Base-by-base conservation (phyloP, 2,113 vertebrate species). In the Montifringilla adamsi region DNA sequence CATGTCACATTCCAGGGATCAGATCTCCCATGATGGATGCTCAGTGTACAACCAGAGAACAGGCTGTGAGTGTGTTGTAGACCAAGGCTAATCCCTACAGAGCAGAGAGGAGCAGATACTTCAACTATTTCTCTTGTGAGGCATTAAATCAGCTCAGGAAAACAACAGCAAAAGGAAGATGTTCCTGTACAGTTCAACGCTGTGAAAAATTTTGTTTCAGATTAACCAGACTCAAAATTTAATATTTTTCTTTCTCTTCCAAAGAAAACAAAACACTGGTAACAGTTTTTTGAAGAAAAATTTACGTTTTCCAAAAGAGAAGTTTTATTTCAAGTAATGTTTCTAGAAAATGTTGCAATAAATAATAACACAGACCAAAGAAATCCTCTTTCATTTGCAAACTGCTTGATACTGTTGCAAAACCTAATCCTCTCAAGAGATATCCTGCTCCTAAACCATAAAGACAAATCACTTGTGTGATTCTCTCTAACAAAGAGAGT, bases 341-440 rank as follows among this genome's bases (percentile, higher is more conserved):
- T 91, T 91, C 59, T 74, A 93, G 84, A 60, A 93, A 87, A 83
- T 69, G 20, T 75, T 73, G 37, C 74, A 93, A 59, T 41, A 77
- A 89, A 76, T 52, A 69, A 35, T 60, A 84, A 63, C 30, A 39
- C 11, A 55, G 67, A 63, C 15, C 6, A 66, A 77, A 85, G n/a
- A 87, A 87, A 89, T 80, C 46, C 78, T 93, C 87, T 95, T 87
- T 85, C 49, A 62, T 93, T 84, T 87, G 31, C 49, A 85, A 91
- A 85, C 37, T 85, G 41, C 50, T 73, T 64, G 49, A 76, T 88
- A 82, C 37, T 83, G 41, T 72, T 6, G 1, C 70, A 93, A 95
- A 81, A 79, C 53, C 37, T 89, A 89, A 93, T 91, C 66, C 63
- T 89, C 78, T 91, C 74, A 84, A 76, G 87, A 85, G 84, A 89